Base-by-base conservation (phyloP, 2,888 invertebrate species). In the Galeruca laticollis region DNA sequence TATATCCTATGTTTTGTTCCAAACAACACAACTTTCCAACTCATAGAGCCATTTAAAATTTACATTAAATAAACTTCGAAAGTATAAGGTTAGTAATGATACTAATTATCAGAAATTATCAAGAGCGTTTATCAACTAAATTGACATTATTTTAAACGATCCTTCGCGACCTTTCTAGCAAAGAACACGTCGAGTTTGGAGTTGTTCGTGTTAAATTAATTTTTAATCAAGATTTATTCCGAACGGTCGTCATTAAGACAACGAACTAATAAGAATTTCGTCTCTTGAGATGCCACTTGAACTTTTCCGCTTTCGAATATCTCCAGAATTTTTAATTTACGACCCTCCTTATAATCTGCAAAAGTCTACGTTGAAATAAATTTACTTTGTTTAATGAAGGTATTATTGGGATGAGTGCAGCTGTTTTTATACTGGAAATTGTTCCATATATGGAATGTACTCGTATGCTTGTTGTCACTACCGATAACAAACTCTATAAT, bases 161-260 rank as follows among this genome's bases (percentile, higher is more conserved):
- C 18, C 18, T 47, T 40, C 40, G 40, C 13, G 62, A 62, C 37
- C 20, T 18, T 35, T 63, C 54, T 63, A 40, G 33, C 54, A 33
- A 63, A 37, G 52, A 63, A 54, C 63, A 40, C 33, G 47, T 37
- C 40, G 63, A 63, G 52, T 63, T 56, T 40, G 51, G 37, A 52
- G 51, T 37, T 64, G 56, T 74, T 71, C 72, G 77, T 76, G 77
- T 79, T 79, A 79, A 79, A 80, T 80, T 78, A 80, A 80, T 80
- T 79, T 80, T 80, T 80, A 80, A 80, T 80, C 77, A 80, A 80
- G 79, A 80, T 80, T 80, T 80, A 80, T 80, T 78, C 78, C 56
- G 70, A 73, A 71, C 68, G 70, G 78, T 74, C 75, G 76, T 78
- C 77, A 79, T 78, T 78, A 77, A 75, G 78, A 77, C 79, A 76